Evolutionary conservation across 2,888 invertebrate genomes (phyloP).

Genomic region (Dastarcus helophoroides): DNA sequence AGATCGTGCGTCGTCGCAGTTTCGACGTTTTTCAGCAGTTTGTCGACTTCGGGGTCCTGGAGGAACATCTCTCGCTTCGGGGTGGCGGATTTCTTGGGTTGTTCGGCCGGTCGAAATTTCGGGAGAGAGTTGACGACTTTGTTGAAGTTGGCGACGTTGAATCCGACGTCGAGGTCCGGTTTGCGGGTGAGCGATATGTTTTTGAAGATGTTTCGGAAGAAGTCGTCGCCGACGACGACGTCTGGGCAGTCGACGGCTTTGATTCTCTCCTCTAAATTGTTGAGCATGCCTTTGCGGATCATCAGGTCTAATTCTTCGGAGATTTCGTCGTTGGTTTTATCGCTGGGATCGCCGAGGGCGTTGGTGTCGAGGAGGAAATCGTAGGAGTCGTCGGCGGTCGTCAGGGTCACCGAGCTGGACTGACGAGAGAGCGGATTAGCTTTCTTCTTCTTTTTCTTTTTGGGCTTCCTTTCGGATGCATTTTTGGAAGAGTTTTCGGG

Average conservation of each 20-base stretch:
- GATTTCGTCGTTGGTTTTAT: slow-evolving; percentile 33
- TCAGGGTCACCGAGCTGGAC: slow-evolving; percentile 20
- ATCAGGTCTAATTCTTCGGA: slow-evolving; percentile 34
- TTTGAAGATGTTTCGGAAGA: slow-evolving; percentile 28
- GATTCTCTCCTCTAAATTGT: slow-evolving; percentile 32
- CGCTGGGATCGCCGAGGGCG: slow-evolving; percentile 17
- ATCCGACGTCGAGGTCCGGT: slow-evolving; percentile 18
- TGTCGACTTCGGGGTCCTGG: slow-evolving; percentile 16
- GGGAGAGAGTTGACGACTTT: slow-evolving; percentile 15
- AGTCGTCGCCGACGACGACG: slow-evolving; percentile 24
- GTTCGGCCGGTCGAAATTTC: slow-evolving; percentile 3
- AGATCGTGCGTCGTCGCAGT: slow-evolving; percentile 4
- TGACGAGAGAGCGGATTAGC: slow-evolving; percentile 11
- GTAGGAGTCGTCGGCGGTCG: slow-evolving; percentile 24
- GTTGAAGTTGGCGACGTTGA: slow-evolving; percentile 22
- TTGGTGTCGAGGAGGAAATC: slow-evolving; percentile 27
- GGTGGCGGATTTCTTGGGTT: slow-evolving; percentile 18
- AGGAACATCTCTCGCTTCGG: slow-evolving; percentile 20
- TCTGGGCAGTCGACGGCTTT: slow-evolving; percentile 20
- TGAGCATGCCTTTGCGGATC: slow-evolving; percentile 35
- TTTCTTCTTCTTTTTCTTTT: slow-evolving; percentile 24
- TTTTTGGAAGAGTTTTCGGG: too few species aligned
- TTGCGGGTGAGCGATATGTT: slow-evolving; percentile 15
- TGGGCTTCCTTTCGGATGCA: slow-evolving; percentile 22
- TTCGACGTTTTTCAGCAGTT: slow-evolving; percentile 7